Base-by-base conservation (phyloP, 35 echinoderm and acorn worm genomes). In the Acanthaster planci region DNA sequence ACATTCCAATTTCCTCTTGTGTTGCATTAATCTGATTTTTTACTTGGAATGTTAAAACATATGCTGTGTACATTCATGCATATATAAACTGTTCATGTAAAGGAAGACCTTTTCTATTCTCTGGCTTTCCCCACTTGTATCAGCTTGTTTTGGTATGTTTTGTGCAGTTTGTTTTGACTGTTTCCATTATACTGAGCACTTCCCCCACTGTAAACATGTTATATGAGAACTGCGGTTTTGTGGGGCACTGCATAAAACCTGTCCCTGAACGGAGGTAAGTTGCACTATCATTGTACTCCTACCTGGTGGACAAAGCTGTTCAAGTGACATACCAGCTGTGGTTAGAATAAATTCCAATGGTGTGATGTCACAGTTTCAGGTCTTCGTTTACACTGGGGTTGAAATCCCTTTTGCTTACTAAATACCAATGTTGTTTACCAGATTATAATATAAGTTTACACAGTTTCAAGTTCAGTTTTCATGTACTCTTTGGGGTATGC, bases 331-430 rank as follows among this genome's bases (percentile, higher is more conserved):
- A 31, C 22, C 34, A 31, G 64, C 23, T 35, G 64, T 72, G 64
- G 64, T 72, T 72, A 26, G 26, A 26, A 31, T 35, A 26, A 68
- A 68, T 68, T 68, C 60, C 60, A 68, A 68, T 23, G 23, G 60
- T 68, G 60, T 68, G 60, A 34, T 68, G 60, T 68, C 60, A 68
- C 29, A 68, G 18, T 68, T 68, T 68, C 60, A 68, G 60, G 60
- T 68, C 60, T 68, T 68, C 19, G 9, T 34, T 21, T 22, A 30
- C 57, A 60, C 5, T 19, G 5, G 23, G 34, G 60, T 27, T 15
- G 23, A 31, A 30, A 31, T 68, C 60, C 19, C 60, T 29, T n/a
- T 14, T 67, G 22, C 23, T 68, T 12, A 34, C 8, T 15, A 2
- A n/a, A n/a, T n/a, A n/a, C n/a, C n/a, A n/a, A 34, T 68, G 23